These are phyloP conservation scores for Rugalucina vietnamica DNA, from an alignment of 2,888 invertebrate species.

Conservation along the genomic window DNA sequence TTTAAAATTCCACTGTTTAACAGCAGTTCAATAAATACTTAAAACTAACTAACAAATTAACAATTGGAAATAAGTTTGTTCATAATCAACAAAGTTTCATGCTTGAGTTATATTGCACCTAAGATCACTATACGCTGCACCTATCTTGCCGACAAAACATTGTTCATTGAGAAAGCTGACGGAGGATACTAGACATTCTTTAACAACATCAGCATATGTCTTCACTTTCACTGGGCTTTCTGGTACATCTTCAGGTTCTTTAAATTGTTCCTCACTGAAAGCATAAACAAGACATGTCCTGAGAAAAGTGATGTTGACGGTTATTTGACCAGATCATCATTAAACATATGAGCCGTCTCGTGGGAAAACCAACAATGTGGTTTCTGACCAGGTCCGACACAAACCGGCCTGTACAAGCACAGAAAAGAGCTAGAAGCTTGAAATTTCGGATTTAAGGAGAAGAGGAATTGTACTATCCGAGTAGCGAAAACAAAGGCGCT, in stretches of 20 bases:
- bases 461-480: too few species aligned
- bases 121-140: not conserved
- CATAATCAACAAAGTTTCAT: not conserved
- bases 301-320: too few species aligned
- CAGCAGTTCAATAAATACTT: not conserved
- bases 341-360: too few species aligned
- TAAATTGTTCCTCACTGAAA: conserved; percentile 2
- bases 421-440: too few species aligned
- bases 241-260: too few species aligned
- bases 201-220: not conserved
- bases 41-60: not conserved
- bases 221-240: not conserved
- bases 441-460: too few species aligned
- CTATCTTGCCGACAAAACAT: not conserved
- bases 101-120: conserved; percentile 19
- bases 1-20: not conserved
- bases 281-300: not conserved
- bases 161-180: not conserved
- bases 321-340: too few species aligned
- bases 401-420: too few species aligned
- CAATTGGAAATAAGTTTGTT: too few species aligned
- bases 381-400: too few species aligned
- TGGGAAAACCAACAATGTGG: too few species aligned
- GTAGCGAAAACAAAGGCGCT: too few species aligned
- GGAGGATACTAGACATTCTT: not conserved